These are phyloP conservation scores for Scomber japonicus DNA, from an alignment of 2,113 vertebrate species.

Conservation along the genomic window DNA sequence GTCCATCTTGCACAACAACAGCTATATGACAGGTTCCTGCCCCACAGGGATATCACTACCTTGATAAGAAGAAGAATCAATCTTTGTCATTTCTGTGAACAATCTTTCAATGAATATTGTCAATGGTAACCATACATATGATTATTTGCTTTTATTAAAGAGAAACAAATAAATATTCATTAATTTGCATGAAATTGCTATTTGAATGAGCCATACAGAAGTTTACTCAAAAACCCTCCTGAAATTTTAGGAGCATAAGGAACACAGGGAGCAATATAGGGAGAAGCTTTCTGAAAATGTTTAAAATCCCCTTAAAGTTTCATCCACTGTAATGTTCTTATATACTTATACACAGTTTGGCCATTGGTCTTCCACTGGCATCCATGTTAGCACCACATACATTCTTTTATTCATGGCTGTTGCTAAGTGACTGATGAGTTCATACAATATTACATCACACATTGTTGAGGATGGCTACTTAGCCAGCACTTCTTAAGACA, in stretches of 20 bases:
- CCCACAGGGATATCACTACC: neutral
- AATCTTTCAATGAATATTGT: neutral
- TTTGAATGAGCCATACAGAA: conserved; percentile 22
- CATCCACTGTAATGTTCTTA: conserved; percentile 11
- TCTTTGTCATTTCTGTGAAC: neutral
- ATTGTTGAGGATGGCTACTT: too few relatives aligned
- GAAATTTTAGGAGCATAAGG: conserved; percentile 21
- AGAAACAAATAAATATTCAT: conserved; percentile 45
- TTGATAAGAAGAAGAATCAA: too few relatives aligned
- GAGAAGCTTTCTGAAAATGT: conserved; percentile 8
- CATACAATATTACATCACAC: too few relatives aligned
- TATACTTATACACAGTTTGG: conserved; percentile 3
- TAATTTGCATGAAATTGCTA: conserved; percentile 8
- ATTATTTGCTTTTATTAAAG: neutral
- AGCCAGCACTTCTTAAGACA: conserved; percentile 21
- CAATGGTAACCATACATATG: neutral
- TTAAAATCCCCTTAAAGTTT: conserved; percentile 14
- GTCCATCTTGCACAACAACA: neutral
- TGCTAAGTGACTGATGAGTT: neutral
- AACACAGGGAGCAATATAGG: conserved; percentile 7
- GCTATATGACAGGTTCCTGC: too few relatives aligned
- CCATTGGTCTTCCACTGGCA: conserved; percentile 36
- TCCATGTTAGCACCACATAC: conserved; percentile 49
- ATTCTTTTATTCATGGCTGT: conserved; percentile 22
- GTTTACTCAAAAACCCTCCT: conserved; percentile 25